Conservation (phyloP, 1,140 invertebrate genomes). For the Drosophila eugracilis region DNA sequence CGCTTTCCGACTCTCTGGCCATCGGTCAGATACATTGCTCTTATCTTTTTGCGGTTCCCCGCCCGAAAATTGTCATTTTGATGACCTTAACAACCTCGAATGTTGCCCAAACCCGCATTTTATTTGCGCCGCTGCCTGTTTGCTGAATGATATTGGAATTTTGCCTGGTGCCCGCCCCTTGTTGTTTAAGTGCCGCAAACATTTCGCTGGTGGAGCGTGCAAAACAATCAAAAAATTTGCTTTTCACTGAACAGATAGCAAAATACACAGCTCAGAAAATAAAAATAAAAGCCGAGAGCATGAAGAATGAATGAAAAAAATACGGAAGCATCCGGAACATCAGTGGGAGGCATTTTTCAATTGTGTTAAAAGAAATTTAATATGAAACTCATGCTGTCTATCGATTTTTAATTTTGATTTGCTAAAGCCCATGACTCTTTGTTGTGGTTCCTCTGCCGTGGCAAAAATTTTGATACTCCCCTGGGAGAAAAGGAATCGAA, state of each 20-base stretch:
- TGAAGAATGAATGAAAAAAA: conserved; percentile 7
- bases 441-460: conserved; percentile 35
- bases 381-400: conserved; percentile 62
- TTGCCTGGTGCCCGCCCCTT: conserved; percentile 28
- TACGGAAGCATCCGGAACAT: conserved; percentile 16
- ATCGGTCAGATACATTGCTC: conserved; percentile 25
- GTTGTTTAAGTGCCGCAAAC: conserved; percentile 61
- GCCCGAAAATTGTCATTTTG: conserved; percentile 41
- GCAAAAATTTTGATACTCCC: conserved; percentile 18
- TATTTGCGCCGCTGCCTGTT: conserved; percentile 14
- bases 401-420: conserved; percentile 66
- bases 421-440: conserved; percentile 33
- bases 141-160: conserved; percentile 62
- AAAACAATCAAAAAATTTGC: conserved; percentile 56
- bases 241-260: conserved; percentile 48
- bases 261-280: conserved; percentile 11
- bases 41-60: conserved; percentile 17
- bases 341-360: conserved; percentile 53
- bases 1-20: conserved; percentile 25
- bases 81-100: conserved; percentile 48
- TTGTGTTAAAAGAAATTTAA: conserved; percentile 66
- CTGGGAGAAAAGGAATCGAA: conserved; percentile 1
- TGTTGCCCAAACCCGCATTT: conserved; percentile 21
- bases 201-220: conserved; percentile 33
- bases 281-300: conserved; percentile 3